Evolutionary conservation across 2,113 vertebrate genomes (phyloP).

Genomic region (Helogale parvula): DNA sequence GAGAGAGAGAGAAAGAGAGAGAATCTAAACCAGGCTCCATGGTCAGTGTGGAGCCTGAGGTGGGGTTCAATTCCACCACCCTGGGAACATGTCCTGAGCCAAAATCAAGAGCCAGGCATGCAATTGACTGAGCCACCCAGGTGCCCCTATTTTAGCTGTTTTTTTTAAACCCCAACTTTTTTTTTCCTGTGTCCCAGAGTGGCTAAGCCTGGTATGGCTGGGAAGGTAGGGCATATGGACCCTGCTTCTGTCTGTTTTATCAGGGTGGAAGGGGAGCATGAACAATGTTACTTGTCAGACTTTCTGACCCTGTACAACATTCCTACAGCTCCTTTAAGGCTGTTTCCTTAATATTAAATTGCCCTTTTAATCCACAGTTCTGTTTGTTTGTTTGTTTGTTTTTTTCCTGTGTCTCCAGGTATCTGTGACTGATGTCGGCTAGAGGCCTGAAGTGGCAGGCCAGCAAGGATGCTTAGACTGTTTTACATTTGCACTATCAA

Average conservation of each 20-base stretch:
- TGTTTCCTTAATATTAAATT: not conserved
- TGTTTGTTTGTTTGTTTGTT: too few species aligned
- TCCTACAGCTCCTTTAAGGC: not conserved
- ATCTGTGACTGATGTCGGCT: not conserved
- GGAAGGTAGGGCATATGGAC: not conserved
- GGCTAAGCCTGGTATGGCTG: not conserved
- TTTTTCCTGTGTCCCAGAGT: not conserved
- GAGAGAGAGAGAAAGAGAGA: too few species aligned
- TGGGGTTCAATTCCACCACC: too few species aligned
- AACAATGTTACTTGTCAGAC: not conserved
- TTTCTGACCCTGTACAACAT: not conserved
- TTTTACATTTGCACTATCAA: not conserved
- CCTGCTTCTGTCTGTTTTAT: not conserved
- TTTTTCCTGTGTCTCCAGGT: not conserved
- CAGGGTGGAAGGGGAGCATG: not conserved
- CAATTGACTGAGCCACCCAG: too few species aligned
- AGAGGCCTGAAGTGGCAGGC: not conserved
- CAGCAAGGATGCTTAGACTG: not conserved
- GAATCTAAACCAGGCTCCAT: too few species aligned
- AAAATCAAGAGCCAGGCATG: too few species aligned
- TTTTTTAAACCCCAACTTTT: not conserved
- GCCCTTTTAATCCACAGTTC: not conserved
- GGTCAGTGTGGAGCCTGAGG: too few species aligned
- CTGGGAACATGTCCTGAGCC: too few species aligned
- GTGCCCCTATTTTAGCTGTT: too few species aligned